Evolutionary conservation across 2,888 invertebrate species (phyloP).

Genomic region (Drosophila pegasa): DNA sequence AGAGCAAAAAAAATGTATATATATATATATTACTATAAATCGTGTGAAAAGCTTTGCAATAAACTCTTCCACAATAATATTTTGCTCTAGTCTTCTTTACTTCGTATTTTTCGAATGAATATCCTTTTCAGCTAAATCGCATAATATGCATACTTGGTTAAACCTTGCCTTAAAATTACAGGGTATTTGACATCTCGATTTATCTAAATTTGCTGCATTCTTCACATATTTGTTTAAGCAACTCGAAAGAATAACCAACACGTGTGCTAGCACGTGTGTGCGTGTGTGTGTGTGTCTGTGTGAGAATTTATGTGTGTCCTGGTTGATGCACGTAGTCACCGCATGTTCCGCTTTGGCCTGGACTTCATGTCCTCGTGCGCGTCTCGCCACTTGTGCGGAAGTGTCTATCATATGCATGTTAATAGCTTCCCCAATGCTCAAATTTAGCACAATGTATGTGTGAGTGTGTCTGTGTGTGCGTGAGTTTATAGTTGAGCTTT

Average conservation of each 20-base stretch:
- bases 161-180: not conserved
- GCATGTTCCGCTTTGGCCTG: slow-evolving; percentile 63
- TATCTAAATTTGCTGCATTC: slow-evolving; percentile 14
- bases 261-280: slow-evolving; percentile 25
- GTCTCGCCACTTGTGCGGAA: slow-evolving; percentile 69
- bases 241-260: slow-evolving; percentile 39
- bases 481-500: slow-evolving; percentile 22
- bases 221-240: slow-evolving; percentile 28
- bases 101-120: no score
- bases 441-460: slow-evolving; percentile 19
- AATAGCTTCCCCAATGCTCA: slow-evolving; percentile 55
- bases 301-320: slow-evolving; percentile 18
- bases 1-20: no score
- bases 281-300: slow-evolving; percentile 7
- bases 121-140: no score
- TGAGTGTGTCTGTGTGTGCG: not conserved
- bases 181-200: slow-evolving; percentile 25
- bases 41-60: no score
- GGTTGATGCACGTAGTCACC: slow-evolving; percentile 65
- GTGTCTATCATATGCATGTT: slow-evolving; percentile 80
- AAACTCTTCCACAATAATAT: no score
- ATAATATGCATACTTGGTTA: no score
- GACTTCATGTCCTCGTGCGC: slow-evolving; percentile 53
- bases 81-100: no score
- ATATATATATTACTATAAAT: no score